A percentile compares a stretch with the other conserved stretches of the same genome.
Evolutionary conservation across 2,888 invertebrate species (phyloP).

Genomic region (Pyrochroa serraticornis): DNA sequence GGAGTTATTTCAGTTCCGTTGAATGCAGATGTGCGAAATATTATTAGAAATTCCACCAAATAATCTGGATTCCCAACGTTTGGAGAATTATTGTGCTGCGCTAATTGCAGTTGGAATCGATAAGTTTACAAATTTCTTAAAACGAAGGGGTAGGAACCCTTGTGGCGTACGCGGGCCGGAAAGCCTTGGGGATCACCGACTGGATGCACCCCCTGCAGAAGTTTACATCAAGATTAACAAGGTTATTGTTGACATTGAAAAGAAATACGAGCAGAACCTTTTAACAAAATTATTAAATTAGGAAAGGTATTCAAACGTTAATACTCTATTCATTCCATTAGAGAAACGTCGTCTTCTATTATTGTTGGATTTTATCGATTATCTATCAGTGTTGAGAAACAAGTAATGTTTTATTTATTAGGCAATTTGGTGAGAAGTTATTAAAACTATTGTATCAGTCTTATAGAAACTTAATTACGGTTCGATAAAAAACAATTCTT

Average conservation of each 20-base stretch:
- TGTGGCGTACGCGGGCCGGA: not conserved
- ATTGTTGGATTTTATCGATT: conserved; percentile 14
- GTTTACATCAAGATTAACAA: conserved; percentile 43
- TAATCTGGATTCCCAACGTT: no score
- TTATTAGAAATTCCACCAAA: no score
- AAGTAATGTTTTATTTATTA: conserved; percentile 3
- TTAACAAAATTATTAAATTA: conserved; percentile 44
- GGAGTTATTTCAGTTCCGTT: not conserved
- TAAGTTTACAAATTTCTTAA: conserved; percentile 17
- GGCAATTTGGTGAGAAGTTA: not conserved
- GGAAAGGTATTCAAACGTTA: conserved; percentile 41
- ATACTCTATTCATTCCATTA: conserved; percentile 33
- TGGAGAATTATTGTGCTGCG: not conserved
- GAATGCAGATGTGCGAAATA: not conserved
- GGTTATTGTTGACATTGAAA: conserved; percentile 41
- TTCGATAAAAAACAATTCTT: no score
- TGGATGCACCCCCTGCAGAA: conserved; percentile 34
- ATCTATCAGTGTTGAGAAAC: conserved; percentile 4
- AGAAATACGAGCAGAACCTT: conserved; percentile 42
- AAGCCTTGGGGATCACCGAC: conserved; percentile 34
- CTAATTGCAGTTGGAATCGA: not conserved
- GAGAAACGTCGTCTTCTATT: conserved; percentile 23
- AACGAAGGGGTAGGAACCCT: conserved; percentile 10
- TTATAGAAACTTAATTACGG: not conserved
- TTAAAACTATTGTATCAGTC: no score